Base-by-base conservation (phyloP, 2,797 vertebrate genomes). In the Phylloscopus collybita region DNA sequence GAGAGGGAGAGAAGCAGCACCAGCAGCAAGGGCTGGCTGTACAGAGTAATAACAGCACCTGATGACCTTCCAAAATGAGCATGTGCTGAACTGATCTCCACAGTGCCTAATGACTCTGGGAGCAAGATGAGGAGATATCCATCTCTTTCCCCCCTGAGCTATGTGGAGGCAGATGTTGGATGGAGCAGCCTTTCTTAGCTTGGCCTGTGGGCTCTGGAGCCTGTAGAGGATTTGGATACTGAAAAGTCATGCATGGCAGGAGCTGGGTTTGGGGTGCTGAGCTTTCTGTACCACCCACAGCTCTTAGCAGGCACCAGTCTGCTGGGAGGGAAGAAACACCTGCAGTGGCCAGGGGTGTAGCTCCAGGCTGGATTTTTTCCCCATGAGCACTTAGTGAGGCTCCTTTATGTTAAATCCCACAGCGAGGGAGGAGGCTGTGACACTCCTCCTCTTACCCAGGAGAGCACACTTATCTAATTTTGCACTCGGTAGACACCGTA, bases 161-260 rank as follows among this genome's bases (percentile, higher is more conserved):
- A 17, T 0, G 0, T 42, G 57, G 16, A 2, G 1, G 34, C 21
- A 70, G 17, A 1, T 50, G 29, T n/a, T 50, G 62, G 61, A 22
- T 36, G 19, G 16, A 26, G 2, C 40, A 86, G 59, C 50, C 5
- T 60, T 72, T 66, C 69, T 49, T 16, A 64, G 19, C 53, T 25
- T 29, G n/a, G 74, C 5, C 30, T 85, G 32, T 38, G 38, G 11
- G n/a, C 12, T 70, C 19, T 56, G 65, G 60, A 80, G 30, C 8
- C 30, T 10, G 14, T 26, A 3, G 51, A 72, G 34, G 45, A 51
- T 67, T 78, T 66, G 60, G 40, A 44, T 26, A 13, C 6, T 5
- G 12, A 9, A 69, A 70, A 45, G 8, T 14, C 30, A 19, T 10
- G 21, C 0, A 0, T 42, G 79, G 32, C 32, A 59, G 32, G n/a